Evolutionary conservation across 1,140 invertebrate genomes (phyloP).

Genomic region (Linepithema humile): DNA sequence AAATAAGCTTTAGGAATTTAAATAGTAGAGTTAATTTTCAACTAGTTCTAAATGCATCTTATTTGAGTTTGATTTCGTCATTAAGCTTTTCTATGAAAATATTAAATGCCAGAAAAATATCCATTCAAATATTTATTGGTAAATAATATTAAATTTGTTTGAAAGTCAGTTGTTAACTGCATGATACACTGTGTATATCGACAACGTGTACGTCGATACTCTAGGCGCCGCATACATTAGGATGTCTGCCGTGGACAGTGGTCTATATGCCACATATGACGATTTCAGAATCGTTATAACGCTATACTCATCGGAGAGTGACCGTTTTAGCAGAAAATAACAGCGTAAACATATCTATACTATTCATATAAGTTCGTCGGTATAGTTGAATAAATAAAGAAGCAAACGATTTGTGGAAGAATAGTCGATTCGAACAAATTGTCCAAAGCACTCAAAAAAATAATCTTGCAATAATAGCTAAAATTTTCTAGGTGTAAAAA

Average conservation of each 20-base stretch:
- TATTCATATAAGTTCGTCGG: background rate
- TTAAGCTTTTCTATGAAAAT: background rate
- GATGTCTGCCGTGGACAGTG: constrained; percentile 52
- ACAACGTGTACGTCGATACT: constrained; percentile 59
- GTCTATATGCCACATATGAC: background rate
- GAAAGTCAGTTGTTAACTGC: background rate
- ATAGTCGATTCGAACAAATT: background rate
- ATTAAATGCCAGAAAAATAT: background rate
- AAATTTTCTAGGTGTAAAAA: too few species aligned
- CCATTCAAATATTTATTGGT: background rate
- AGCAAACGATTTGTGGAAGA: background rate
- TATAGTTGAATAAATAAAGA: background rate
- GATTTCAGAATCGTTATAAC: background rate
- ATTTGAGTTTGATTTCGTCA: background rate
- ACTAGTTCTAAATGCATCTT: background rate
- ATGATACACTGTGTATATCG: background rate
- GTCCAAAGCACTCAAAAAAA: too few species aligned
- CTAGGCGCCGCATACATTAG: constrained; percentile 72
- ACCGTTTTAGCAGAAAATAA: constrained; percentile 23
- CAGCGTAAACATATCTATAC: background rate
- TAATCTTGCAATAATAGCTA: too few species aligned
- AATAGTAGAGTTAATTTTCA: background rate
- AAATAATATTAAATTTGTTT: background rate
- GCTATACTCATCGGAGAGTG: background rate
- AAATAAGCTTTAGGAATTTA: background rate